Evolutionary conservation across 2,888 invertebrate species (phyloP).

Genomic region (Epiblema foenella): DNA sequence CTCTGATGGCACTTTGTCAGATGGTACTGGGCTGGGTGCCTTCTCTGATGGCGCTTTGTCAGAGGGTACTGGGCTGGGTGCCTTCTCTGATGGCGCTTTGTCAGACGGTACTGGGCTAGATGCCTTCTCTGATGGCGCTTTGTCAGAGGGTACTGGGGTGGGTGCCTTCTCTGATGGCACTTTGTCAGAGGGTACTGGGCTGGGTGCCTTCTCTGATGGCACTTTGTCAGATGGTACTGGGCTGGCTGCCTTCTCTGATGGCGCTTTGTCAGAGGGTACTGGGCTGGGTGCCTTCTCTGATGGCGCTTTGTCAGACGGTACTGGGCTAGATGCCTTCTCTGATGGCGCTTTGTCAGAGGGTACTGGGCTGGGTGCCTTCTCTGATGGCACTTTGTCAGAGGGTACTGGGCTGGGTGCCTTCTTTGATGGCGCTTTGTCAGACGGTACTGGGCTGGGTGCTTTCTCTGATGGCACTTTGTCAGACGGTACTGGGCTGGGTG

Average conservation of each 20-base stretch:
- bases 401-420: neutral
- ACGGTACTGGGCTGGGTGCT: neutral
- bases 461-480: slow-evolving; percentile 34
- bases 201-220: neutral
- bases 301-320: slow-evolving; percentile 23
- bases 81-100: neutral
- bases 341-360: slow-evolving; percentile 12
- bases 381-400: slow-evolving; percentile 9
- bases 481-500: slow-evolving; percentile 4
- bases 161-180: neutral
- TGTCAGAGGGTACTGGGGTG: neutral
- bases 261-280: slow-evolving; percentile 27
- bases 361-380: neutral
- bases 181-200: neutral
- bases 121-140: neutral
- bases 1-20: slow-evolving; percentile 10
- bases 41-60: slow-evolving; percentile 16
- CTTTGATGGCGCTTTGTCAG: neutral
- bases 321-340: slow-evolving; percentile 26
- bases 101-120: neutral
- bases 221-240: slow-evolving; percentile 34
- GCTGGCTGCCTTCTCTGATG: slow-evolving; percentile 9
- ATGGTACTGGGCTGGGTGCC: neutral
- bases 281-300: slow-evolving; percentile 34
- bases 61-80: neutral